Evolutionary conservation across 64 coral and sea anemone species (phyloP).

Genomic region (Montipora capricornis): DNA sequence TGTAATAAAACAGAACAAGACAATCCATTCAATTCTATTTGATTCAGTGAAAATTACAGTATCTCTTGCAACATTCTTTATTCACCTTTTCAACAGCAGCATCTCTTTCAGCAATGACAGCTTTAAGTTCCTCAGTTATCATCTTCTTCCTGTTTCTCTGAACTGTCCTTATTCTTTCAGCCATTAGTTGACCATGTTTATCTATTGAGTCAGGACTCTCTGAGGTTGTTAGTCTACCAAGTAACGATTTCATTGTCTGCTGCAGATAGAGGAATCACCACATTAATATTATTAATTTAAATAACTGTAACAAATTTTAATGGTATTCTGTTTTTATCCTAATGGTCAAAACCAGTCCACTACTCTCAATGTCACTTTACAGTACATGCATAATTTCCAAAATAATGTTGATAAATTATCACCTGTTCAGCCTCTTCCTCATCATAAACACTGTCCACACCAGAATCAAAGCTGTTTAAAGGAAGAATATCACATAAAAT

Average conservation of each 20-base stretch:
- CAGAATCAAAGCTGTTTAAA: constrained; percentile 91
- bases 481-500: too few species aligned
- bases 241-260: constrained; percentile 81
- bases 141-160: constrained; percentile 81
- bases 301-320: neutral
- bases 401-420: neutral
- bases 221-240: constrained; percentile 75
- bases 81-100: constrained; percentile 76
- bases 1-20: too few species aligned
- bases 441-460: constrained; percentile 98
- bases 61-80: neutral
- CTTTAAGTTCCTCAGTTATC: constrained; percentile 87
- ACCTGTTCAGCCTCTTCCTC: constrained; percentile 91
- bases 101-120: constrained; percentile 90
- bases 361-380: too few species aligned
- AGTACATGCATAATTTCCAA: too few species aligned
- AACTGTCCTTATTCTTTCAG: constrained; percentile 72
- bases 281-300: neutral
- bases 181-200: constrained; percentile 87
- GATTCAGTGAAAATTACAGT: neutral
- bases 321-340: too few species aligned
- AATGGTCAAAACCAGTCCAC: too few species aligned
- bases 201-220: constrained; percentile 86
- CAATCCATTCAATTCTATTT: too few species aligned
- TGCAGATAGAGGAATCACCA: constrained; percentile 21